Conservation (phyloP, 2,888 invertebrate species). For the Ptychoptera contaminata region DNA sequence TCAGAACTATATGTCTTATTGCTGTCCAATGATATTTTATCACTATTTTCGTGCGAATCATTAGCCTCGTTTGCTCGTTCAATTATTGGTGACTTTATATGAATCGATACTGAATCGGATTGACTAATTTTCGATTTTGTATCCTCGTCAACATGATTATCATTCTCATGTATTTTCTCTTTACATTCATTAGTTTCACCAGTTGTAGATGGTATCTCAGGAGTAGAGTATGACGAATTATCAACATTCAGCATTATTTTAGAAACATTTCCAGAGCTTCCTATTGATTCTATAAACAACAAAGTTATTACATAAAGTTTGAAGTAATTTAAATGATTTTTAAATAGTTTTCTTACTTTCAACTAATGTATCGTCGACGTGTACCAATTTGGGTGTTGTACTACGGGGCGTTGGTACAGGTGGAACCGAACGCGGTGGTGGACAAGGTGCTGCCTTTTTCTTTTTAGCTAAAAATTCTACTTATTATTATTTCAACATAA, state of each 20-base stretch:
- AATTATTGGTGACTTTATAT: no score
- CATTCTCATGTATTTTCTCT: not conserved
- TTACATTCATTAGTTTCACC: not conserved
- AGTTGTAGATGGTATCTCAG: not conserved
- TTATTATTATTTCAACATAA: not conserved
- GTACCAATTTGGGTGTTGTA: not conserved
- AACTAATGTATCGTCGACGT: not conserved
- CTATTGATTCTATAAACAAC: not conserved
- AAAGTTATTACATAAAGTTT: not conserved
- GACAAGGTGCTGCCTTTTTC: constrained; percentile 20
- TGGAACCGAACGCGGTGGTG: constrained; percentile 18
- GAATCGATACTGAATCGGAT: no score
- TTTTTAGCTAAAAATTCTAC: no score
- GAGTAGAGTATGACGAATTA: not conserved
- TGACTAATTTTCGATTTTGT: no score
- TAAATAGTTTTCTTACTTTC: not conserved
- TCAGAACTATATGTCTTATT: constrained; percentile 19
- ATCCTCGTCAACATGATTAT: no score
- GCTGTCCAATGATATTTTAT: no score
- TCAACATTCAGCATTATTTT: constrained; percentile 9
- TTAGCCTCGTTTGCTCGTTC: no score
- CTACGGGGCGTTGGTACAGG: constrained; percentile 17
- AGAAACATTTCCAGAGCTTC: constrained; percentile 5
- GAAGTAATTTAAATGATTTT: not conserved
- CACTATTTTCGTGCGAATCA: no score